Evolutionary conservation across 2,797 vertebrate species (phyloP), one percentile per base, ranked within the genome.

Genomic region (Octomys mimax): DNA sequence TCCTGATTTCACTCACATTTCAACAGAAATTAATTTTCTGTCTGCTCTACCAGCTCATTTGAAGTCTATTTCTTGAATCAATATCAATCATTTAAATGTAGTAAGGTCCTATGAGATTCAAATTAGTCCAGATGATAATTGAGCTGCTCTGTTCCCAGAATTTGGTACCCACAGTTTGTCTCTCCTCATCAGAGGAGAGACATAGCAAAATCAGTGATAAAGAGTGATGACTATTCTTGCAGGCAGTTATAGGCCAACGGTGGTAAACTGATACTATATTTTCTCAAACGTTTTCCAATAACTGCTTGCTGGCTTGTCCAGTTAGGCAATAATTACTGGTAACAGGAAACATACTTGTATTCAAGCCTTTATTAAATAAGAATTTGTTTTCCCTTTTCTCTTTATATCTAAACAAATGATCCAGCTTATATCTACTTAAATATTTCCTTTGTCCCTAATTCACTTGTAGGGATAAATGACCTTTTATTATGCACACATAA

Each of bases 201-300:
- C 80, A 83, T 57, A 95, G 26, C 82, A 54, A 97, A 97, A n/a
- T 73, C 93, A 84, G 88, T 87, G 85, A 95, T 83, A 78, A 93
- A 52, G 61, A 96, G 77, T 26, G 83, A 54, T 88, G 91, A 62
- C 83, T 68, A 85, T 14, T 81, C 71, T 78, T 89, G 57, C 33
- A 90, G 83, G 10, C 24, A 85, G 78, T 89, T 83, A 93, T 4
- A 81, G 77, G 61, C 77, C 39, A 11, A 88, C 78, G 86, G 13
- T 8, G 57, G 87, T 96, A 82, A 97, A 91, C 90, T 42, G 85
- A 94, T 92, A 95, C 24, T 93, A 68, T 95, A 61, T 97, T 97
- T 97, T 97, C 96, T 49, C 33, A 98, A 98, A 97, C 14, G n/a
- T 94, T 97, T 98, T 98, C 97, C 98, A 96, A 96, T 94, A 93